Evolutionary conservation across 2,797 vertebrate species (phyloP).

Genomic region (Cuniculus paca): DNA sequence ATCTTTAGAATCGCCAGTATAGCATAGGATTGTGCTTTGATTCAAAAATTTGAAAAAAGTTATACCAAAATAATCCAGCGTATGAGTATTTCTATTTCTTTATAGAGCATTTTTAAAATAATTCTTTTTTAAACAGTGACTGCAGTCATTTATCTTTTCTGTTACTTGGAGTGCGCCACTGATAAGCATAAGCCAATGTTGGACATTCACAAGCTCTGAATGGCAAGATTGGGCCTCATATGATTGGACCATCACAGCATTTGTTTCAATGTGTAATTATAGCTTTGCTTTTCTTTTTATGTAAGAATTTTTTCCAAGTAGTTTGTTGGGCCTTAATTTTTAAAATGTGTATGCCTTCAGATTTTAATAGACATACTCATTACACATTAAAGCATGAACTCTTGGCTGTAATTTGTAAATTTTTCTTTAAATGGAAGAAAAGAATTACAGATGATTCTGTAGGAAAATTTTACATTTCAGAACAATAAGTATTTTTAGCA

Average conservation of each 20-base stretch:
- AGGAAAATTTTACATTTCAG: constrained; percentile 1
- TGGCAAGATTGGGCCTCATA: background rate
- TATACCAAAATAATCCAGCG: background rate
- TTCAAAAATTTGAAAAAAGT: constrained; percentile 2
- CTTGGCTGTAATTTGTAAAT: background rate
- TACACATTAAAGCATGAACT: background rate
- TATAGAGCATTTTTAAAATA: background rate
- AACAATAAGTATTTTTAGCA: background rate
- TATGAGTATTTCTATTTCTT: background rate
- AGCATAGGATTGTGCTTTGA: background rate
- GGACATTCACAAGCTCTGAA: background rate
- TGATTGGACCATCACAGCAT: rapidly evolving
- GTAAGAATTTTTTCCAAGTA: background rate
- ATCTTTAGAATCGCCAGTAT: background rate
- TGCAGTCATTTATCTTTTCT: background rate
- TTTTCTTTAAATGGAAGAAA: constrained; percentile 43
- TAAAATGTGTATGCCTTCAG: constrained; percentile 6
- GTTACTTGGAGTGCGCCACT: too few relatives aligned
- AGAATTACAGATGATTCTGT: background rate
- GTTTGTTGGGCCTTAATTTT: background rate
- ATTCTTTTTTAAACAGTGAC: background rate
- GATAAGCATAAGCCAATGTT: background rate
- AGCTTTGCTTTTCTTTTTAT: background rate
- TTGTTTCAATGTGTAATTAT: background rate
- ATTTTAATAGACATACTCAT: background rate